phyloP scores from a whole-genome alignment of 2,797 vertebrate genomes.

The Melanogrammus aeglefinus region DNA sequence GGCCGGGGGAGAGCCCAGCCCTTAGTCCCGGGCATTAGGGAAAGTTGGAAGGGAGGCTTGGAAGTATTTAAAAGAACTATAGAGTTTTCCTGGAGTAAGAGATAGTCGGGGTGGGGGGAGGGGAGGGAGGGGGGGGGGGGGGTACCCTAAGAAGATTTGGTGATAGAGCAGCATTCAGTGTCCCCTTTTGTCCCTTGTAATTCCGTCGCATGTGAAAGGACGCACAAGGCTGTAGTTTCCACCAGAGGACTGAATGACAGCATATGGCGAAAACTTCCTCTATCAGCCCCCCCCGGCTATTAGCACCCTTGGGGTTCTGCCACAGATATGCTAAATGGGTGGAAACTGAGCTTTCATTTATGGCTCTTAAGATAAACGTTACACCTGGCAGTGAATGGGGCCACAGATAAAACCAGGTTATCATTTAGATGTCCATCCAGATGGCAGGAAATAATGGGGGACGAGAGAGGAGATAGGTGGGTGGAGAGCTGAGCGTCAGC shows the following conservation, averaged over 20 bases:
- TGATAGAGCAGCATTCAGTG: slow-evolving; percentile 31
- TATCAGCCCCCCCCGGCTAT: slow-evolving; percentile 49
- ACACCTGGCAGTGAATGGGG: slow-evolving; percentile 67
- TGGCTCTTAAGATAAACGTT: slow-evolving; percentile 67
- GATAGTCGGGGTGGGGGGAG: slow-evolving; percentile 9
- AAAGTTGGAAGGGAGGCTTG: slow-evolving; percentile 49
- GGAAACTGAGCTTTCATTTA: slow-evolving; percentile 64
- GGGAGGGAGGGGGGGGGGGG: not conserved
- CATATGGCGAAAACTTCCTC: slow-evolving; percentile 56
- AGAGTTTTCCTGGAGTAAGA: slow-evolving; percentile 20
- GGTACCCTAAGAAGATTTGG: slow-evolving; percentile 20
- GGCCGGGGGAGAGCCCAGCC: slow-evolving; percentile 31
- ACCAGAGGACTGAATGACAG: slow-evolving; percentile 43
- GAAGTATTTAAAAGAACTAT: slow-evolving; percentile 34
- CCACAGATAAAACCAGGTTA: slow-evolving; percentile 53
- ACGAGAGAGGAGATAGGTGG: slow-evolving; percentile 18
- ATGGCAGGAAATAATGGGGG: slow-evolving; percentile 39
- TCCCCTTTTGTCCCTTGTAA: slow-evolving; percentile 36
- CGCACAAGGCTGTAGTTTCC: slow-evolving; percentile 35
- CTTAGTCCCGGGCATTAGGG: slow-evolving; percentile 47
- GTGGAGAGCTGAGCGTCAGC: not conserved
- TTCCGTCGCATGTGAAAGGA: slow-evolving; percentile 49
- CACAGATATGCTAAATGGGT: slow-evolving; percentile 66
- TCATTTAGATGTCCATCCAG: slow-evolving; percentile 34
- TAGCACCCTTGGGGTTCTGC: slow-evolving; percentile 60